Evolutionary conservation across 2,113 vertebrate genomes (phyloP).

Genomic region (Ondatra zibethicus): DNA sequence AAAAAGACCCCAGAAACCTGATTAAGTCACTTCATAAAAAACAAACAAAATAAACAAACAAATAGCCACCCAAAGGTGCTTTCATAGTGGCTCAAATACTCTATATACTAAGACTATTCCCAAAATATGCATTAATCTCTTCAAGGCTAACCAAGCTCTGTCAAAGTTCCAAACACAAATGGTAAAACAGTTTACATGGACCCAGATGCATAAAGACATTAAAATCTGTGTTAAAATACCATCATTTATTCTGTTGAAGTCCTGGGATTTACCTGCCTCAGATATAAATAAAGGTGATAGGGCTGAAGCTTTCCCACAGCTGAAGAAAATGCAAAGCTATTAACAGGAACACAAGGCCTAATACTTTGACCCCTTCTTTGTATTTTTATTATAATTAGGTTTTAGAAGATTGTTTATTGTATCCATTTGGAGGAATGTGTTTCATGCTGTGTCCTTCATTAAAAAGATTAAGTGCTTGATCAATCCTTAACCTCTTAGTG

Average conservation of each 20-base stretch:
- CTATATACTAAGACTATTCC: not conserved
- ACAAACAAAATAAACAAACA: not conserved
- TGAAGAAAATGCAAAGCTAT: slow-evolving; percentile 57
- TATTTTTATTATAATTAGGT: slow-evolving; percentile 78
- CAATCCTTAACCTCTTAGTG: slow-evolving; percentile 78
- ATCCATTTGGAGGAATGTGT: slow-evolving; percentile 71
- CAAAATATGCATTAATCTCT: slow-evolving; percentile 14
- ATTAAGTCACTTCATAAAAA: slow-evolving; percentile 19
- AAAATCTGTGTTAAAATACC: slow-evolving; percentile 41
- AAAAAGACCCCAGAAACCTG: not conserved
- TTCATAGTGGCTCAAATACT: not conserved
- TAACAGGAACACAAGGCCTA: slow-evolving; percentile 29
- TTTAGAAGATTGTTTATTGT: slow-evolving; percentile 78
- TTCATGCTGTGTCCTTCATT: slow-evolving; percentile 81
- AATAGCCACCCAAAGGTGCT: not conserved
- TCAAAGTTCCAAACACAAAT: not conserved
- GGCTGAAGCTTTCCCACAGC: not conserved
- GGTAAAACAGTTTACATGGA: slow-evolving; percentile 21
- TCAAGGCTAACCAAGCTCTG: not conserved
- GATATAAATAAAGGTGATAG: slow-evolving; percentile 46
- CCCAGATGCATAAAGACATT: not conserved
- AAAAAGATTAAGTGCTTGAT: slow-evolving; percentile 82
- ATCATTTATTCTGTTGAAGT: slow-evolving; percentile 23
- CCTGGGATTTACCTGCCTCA: slow-evolving; percentile 14
- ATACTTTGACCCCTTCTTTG: slow-evolving; percentile 55